A percentile compares a stretch with the other conserved stretches of the same genome.
Conservation (phyloP, 1,140 invertebrate genomes). For the Zaprionus taronus region DNA sequence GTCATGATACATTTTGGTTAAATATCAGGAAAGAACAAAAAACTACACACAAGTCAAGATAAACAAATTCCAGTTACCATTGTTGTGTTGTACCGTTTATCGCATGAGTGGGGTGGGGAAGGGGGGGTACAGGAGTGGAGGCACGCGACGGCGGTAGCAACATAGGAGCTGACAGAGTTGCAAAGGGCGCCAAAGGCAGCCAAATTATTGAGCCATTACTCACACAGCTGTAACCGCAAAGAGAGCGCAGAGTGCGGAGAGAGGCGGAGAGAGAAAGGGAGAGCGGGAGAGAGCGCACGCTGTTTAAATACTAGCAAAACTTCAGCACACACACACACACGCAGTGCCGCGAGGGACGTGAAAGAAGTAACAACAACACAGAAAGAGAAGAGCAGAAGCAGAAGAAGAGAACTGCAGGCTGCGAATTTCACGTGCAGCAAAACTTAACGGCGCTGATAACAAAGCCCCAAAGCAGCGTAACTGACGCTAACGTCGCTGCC, state of each 20-base stretch:
- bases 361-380: slow-evolving; percentile 10
- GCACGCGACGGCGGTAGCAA: slow-evolving; percentile 8
- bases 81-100: slow-evolving; percentile 65
- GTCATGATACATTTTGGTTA: slow-evolving; percentile 79
- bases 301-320: slow-evolving; percentile 40
- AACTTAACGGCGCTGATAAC: slow-evolving; percentile 45
- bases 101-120: slow-evolving; percentile 29
- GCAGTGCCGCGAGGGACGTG: neutral
- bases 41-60: slow-evolving; percentile 67
- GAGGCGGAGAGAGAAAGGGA: neutral
- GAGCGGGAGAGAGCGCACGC: slow-evolving; percentile 1
- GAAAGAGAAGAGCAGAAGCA: neutral
- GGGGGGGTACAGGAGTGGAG: neutral
- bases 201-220: slow-evolving; percentile 81
- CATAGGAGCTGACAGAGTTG: neutral
- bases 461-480: slow-evolving; percentile 18
- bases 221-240: slow-evolving; percentile 53
- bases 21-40: slow-evolving; percentile 67
- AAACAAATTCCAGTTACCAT: slow-evolving; percentile 81
- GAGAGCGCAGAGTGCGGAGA: slow-evolving; percentile 7
- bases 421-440: slow-evolving; percentile 43
- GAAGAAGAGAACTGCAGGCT: slow-evolving; percentile 30
- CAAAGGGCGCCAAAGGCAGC: slow-evolving; percentile 35
- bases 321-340: neutral
- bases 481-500: slow-evolving; percentile 19